Conservation (phyloP, 2,797 vertebrate species). For the Falco columbarius region DNA sequence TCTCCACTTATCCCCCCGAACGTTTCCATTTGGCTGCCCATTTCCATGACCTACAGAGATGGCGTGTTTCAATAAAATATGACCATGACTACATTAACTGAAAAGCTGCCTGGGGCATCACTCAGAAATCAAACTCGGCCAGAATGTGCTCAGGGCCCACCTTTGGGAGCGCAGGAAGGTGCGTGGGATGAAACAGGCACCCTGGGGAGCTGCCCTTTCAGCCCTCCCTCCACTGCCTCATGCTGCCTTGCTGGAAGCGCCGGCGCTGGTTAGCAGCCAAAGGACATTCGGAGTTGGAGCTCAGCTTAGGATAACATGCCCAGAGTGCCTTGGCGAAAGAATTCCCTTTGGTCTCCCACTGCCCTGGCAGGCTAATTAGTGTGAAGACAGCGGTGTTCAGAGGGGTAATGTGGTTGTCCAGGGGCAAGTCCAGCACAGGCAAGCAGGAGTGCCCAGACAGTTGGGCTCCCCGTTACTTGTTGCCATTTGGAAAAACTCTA, state of each 20-base stretch:
- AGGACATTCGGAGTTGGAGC: background rate
- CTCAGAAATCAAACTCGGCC: conserved; percentile 10
- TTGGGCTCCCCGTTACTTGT: background rate
- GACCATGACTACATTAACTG: conserved; percentile 16
- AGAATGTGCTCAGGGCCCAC: background rate
- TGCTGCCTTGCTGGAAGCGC: background rate
- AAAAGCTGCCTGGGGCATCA: background rate
- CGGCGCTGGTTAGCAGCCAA: background rate
- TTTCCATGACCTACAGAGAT: conserved; percentile 20
- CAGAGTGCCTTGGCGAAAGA: background rate
- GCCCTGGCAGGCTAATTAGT: background rate
- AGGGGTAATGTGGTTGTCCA: background rate
- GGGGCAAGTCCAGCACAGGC: background rate
- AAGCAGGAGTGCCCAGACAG: background rate
- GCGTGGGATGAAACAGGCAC: background rate
- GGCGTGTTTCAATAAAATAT: conserved; percentile 38
- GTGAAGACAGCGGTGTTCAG: background rate
- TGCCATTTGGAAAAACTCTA: background rate
- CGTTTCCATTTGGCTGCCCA: conserved; percentile 34
- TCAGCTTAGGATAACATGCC: background rate
- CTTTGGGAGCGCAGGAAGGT: background rate
- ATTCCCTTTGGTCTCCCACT: background rate
- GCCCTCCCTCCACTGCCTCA: background rate
- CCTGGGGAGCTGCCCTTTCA: background rate
- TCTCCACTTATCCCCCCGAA: background rate